Percentiles rank a stretch among this genome's conserved stretches.
Evolutionary conservation across 2,888 invertebrate genomes (phyloP).

Genomic region (Ophonus ardosiacus): DNA sequence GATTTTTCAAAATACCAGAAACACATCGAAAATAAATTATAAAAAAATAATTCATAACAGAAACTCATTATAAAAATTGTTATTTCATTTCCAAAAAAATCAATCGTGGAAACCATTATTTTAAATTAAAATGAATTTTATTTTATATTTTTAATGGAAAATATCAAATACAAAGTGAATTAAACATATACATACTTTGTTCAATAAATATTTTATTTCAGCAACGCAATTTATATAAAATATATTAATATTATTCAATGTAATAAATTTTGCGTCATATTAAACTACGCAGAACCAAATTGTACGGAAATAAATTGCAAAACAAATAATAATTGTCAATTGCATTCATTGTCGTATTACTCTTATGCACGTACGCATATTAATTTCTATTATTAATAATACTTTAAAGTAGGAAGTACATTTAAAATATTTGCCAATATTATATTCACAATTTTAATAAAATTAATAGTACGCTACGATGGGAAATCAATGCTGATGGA

Average conservation of each 20-base stretch:
- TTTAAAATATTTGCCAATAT: not conserved
- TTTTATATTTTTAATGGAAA: too few relatives aligned
- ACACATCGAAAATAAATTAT: too few relatives aligned
- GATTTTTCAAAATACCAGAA: too few relatives aligned
- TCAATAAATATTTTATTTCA: not conserved
- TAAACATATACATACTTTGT: too few relatives aligned
- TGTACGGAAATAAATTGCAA: not conserved
- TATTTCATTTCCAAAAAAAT: too few relatives aligned
- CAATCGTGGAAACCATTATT: too few relatives aligned
- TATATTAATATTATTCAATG: slow-evolving; percentile 24
- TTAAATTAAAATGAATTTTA: too few relatives aligned
- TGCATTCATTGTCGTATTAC: not conserved
- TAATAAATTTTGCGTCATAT: slow-evolving; percentile 19
- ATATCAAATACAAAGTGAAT: too few relatives aligned
- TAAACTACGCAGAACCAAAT: slow-evolving; percentile 5
- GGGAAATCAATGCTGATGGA: too few relatives aligned
- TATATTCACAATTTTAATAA: not conserved
- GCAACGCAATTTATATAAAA: not conserved
- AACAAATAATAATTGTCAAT: slow-evolving; percentile 14
- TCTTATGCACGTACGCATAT: not conserved
- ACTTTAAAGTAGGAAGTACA: not conserved
- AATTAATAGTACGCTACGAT: not conserved
- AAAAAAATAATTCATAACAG: too few relatives aligned
- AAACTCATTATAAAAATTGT: too few relatives aligned
- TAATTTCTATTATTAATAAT: not conserved